Percentiles rank a stretch among this genome's conserved stretches.
Conservation (phyloP, 2,888 invertebrate genomes). For the Allolobophora icterica region DNA sequence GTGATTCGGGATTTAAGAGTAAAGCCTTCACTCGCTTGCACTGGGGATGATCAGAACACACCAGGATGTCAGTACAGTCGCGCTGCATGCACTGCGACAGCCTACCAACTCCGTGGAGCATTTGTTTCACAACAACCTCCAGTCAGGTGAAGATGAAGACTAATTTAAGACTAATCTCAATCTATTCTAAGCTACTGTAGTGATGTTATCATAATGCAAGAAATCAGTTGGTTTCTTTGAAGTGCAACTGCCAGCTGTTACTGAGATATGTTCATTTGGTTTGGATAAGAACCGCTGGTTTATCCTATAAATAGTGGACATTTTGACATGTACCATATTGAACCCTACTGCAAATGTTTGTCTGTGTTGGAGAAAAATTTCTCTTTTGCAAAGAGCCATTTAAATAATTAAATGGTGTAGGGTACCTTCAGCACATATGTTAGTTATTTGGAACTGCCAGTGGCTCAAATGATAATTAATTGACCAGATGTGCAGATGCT, state of each 20-base stretch:
- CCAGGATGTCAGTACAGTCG: background rate
- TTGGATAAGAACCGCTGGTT: too few relatives aligned
- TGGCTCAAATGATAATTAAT: background rate
- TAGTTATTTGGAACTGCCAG: background rate
- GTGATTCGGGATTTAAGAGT: constrained; percentile 8
- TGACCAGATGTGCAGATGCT: background rate
- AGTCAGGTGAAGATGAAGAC: background rate
- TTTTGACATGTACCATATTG: background rate
- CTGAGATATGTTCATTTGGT: too few relatives aligned
- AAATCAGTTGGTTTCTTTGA: background rate
- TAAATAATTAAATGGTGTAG: too few relatives aligned
- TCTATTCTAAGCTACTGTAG: background rate
- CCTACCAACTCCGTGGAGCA: background rate
- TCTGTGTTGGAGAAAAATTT: too few relatives aligned
- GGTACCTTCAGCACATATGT: too few relatives aligned
- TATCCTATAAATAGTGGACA: too few relatives aligned
- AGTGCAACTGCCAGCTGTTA: too few relatives aligned
- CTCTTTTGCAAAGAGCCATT: too few relatives aligned
- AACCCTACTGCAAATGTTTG: background rate
- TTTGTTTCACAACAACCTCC: background rate
- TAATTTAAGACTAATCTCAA: too few relatives aligned
- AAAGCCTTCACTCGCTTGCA: background rate
- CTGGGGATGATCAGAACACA: background rate
- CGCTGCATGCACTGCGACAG: background rate
- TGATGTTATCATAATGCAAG: background rate